Conservation (phyloP, 37 sponge, comb jelly and placozoan genomes). For the Corticium candelabrum region DNA sequence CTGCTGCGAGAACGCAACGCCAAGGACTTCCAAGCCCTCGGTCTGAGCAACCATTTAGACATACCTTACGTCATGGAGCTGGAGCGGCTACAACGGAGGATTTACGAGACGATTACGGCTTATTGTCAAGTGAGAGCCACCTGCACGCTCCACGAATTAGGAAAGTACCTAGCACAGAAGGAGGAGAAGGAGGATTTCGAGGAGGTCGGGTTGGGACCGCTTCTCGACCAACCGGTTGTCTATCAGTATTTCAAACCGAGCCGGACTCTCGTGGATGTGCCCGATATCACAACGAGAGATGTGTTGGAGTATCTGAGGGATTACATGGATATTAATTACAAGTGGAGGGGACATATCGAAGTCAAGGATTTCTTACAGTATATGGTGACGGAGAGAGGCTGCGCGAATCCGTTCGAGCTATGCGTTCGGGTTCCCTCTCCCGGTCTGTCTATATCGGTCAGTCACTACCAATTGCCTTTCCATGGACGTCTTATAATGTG, state of each 20-base stretch:
- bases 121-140: neutral
- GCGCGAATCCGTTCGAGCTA: conserved; percentile 16
- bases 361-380: conserved; percentile 42
- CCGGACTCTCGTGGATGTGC: conserved; percentile 15
- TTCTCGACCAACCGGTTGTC: conserved; percentile 31
- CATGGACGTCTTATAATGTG: too few species aligned
- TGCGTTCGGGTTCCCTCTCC: conserved; percentile 38
- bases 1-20: neutral
- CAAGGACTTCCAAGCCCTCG: neutral
- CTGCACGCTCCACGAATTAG: neutral
- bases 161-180: neutral
- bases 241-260: conserved; percentile 32
- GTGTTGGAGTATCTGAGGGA: conserved; percentile 16
- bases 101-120: neutral
- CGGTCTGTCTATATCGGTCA: conserved; percentile 35
- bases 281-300: conserved; percentile 27
- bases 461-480: too few species aligned
- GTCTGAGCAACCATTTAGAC: neutral
- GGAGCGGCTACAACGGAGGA: neutral
- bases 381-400: neutral
- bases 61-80: neutral
- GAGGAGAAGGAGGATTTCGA: conserved; percentile 15
- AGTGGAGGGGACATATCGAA: neutral
- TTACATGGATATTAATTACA: conserved; percentile 11
- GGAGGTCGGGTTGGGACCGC: conserved; percentile 38